Conservation (phyloP, 2,888 invertebrate genomes). For the Ctenicera cuprea region DNA sequence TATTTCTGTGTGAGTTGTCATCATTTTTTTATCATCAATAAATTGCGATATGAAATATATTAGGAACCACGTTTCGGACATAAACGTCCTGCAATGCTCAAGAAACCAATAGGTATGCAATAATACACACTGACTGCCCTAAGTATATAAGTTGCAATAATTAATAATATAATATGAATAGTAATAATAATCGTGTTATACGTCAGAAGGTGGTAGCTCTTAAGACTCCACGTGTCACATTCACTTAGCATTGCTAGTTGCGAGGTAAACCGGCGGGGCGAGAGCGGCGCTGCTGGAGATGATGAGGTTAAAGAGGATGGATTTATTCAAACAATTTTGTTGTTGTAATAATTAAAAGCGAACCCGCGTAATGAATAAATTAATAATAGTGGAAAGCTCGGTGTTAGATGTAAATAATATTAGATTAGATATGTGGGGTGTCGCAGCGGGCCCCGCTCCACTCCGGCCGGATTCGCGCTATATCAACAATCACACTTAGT, state of each 20-base stretch:
- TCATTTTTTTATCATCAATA: constrained; percentile 53
- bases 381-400: constrained; percentile 38
- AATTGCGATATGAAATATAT: constrained; percentile 72
- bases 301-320: constrained; percentile 47
- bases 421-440: constrained; percentile 51
- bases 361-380: constrained; percentile 42
- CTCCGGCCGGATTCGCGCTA: constrained; percentile 63
- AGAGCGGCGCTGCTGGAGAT: constrained; percentile 49
- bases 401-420: constrained; percentile 32
- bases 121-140: constrained; percentile 71
- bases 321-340: not conserved
- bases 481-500: constrained; percentile 84
- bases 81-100: constrained; percentile 66
- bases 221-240: constrained; percentile 70
- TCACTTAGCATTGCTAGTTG: constrained; percentile 72
- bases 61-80: constrained; percentile 71
- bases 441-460: constrained; percentile 56
- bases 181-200: constrained; percentile 75
- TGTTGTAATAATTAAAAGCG: constrained; percentile 35
- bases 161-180: constrained; percentile 71
- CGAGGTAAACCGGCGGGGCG: constrained; percentile 56
- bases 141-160: constrained; percentile 67
- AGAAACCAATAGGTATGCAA: constrained; percentile 63
- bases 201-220: constrained; percentile 69
- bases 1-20: constrained; percentile 31